A percentile compares a stretch with the other conserved stretches of the same genome.
Evolutionary conservation across 1,140 invertebrate genomes (phyloP).

Genomic region (Homarus americanus): DNA sequence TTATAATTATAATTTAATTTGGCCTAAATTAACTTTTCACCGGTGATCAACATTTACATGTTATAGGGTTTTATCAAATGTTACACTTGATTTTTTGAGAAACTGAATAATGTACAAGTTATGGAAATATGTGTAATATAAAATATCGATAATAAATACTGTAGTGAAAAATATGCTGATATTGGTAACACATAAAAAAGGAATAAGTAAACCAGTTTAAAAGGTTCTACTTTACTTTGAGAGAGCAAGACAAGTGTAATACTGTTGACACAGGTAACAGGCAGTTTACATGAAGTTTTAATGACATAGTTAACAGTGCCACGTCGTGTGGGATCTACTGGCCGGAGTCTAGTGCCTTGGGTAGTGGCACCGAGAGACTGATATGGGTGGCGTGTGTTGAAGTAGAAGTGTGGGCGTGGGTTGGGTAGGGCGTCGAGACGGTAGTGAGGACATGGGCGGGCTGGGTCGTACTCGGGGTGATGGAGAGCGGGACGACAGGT

Average conservation of each 20-base stretch:
- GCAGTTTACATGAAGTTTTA: too few relatives aligned
- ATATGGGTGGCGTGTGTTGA: background rate
- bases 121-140: too few relatives aligned
- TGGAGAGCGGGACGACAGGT: background rate
- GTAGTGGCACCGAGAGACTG: background rate
- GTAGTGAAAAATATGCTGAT: too few relatives aligned
- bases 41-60: too few relatives aligned
- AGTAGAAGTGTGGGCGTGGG: conserved; percentile 1
- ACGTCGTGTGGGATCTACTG: background rate
- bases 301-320: too few relatives aligned
- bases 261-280: background rate
- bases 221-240: background rate
- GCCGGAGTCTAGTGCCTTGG: background rate
- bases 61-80: too few relatives aligned
- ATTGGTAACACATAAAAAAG: too few relatives aligned
- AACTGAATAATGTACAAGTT: too few relatives aligned
- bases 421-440: background rate
- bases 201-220: background rate
- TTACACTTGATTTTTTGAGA: too few relatives aligned
- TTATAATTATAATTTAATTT: too few relatives aligned
- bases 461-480: background rate
- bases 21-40: too few relatives aligned
- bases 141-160: too few relatives aligned
- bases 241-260: background rate
- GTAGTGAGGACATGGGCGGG: conserved; percentile 17